Percentiles rank a stretch among this genome's conserved stretches.
phyloP scores from a whole-genome alignment of 1,140 invertebrate species.

The Brachionus sp. region DNA sequence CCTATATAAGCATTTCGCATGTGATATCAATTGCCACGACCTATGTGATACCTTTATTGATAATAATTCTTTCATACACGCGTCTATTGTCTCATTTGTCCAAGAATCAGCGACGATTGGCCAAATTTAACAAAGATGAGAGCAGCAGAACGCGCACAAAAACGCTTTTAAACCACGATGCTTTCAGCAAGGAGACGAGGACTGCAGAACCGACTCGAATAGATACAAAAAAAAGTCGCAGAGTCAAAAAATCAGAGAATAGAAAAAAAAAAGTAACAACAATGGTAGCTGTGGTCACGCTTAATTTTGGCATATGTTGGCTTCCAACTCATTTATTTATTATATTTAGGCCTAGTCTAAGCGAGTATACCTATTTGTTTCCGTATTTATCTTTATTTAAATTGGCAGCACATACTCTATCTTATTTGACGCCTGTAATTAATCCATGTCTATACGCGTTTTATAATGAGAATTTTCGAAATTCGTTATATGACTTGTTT shows the following conservation, averaged over 20 bases:
- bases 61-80: constrained; percentile 33
- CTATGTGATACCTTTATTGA: constrained; percentile 27
- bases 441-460: constrained; percentile 45
- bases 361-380: neutral
- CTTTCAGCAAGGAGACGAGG: neutral
- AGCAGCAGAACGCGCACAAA: neutral
- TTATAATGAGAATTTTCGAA: constrained; percentile 40
- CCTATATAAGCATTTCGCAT: constrained; percentile 31
- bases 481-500: neutral
- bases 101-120: constrained; percentile 28
- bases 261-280: constrained; percentile 37
- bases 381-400: constrained; percentile 38
- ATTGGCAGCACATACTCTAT: constrained; percentile 25
- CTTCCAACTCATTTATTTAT: constrained; percentile 41
- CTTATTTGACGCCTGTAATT: constrained; percentile 40
- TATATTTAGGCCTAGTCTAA: neutral
- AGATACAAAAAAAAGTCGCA: neutral
- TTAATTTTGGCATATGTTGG: constrained; percentile 44
- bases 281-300: constrained; percentile 40
- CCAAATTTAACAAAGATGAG: constrained; percentile 18
- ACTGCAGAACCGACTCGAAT: neutral
- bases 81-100: constrained; percentile 28
- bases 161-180: neutral
- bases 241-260: neutral
- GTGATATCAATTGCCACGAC: constrained; percentile 35